Evolutionary conservation across 92 coral and sea anemone genomes (phyloP), one percentile per base, ranked within the genome.

Genomic region (Palythoa grandis): DNA sequence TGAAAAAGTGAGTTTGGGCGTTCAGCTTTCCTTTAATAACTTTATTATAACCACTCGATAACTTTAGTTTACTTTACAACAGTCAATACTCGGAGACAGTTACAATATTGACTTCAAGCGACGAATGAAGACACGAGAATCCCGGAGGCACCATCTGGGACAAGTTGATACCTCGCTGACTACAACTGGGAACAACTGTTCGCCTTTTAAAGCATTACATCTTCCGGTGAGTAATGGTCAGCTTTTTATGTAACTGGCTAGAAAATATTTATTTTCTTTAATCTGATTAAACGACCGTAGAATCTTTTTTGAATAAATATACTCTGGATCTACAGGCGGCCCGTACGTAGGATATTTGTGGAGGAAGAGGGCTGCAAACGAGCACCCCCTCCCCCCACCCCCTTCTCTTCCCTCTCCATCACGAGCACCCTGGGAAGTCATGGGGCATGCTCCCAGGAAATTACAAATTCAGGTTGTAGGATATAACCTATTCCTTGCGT

Each of bases 31-130:
- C 35, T 1, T 29, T 29, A 29, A 29, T 29, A 29, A 29, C 35
- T 29, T 29, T 29, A 29, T 29, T 29, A 29, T 29, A 29, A 29
- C 35, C 35, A 29, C 35, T 29, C 35, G 35, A 29, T 29, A 29
- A 22, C 14, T 1, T 17, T 83, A 13, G 6, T 76, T 75, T 52
- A 60, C 43, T 78, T 58, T 20, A 2, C 85, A 40, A 35, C 76
- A 96, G 98, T 94, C 96, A n/a, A 96, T 96, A 63, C 92, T 96
- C 35, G 98, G 98, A 5, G 93, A 92, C 72, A 93, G 91, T 76
- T 96, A 91, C 92, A 96, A 96, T 88, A 93, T 91, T 63, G 95
- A 95, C 66, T 96, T 96, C 83, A 92, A 93, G 40, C 98, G 97
- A 74, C 93, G 98, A 52, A 96, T 96, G 98, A 87, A 94, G 85